Base-by-base conservation (phyloP, 2,888 invertebrate genomes). In the Acanthosepion lycidas region DNA sequence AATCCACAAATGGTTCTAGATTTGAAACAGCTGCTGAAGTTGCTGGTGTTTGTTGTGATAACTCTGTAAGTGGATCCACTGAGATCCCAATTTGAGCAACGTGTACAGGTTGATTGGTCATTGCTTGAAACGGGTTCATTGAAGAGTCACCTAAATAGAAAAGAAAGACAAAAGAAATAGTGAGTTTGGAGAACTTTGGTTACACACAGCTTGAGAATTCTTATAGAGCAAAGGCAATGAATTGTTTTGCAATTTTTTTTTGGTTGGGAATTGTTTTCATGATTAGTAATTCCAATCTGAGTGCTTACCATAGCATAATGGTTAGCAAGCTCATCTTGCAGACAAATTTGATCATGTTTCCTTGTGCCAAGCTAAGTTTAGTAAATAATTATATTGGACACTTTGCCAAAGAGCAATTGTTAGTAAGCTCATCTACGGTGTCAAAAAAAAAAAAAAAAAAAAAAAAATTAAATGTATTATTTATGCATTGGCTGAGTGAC, bases 61-160 rank as follows among this genome's bases (percentile, higher is more conserved):
- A 98, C 53, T 97, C 97, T 5, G 97, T 96, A n/a, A 98, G 96
- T 0, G 98, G 98, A 96, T 99, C 99, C 6, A 99, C 98, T 0
- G 99, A 99, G 94, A 99, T 98, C 0, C 99, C 99, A 95, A 99
- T 98, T 98, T 99, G 99, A 53, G 99, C 99, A 97, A 98, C 98
- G 97, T 99, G 98, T 26, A 99, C 95, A 91, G 95, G 95, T 94
- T 96, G 96, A 15, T 99, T 98, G n/a, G 99, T 95, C 94, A 95
- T 95, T 48, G 95, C 95, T 20, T 95, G 95, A 95, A 96, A 96
- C 42, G 94, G 94, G 59, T 95, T 94, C 49, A 55, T 78, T 26
- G 53, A 91, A 26, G 55, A 94, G 48, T 94, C 94, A 92, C 59
- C 95, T 95, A 91, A 64, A 94, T 93, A 20, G 49, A 48, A 53